These are phyloP conservation scores for Helicolenus hilgendorfi DNA, from an alignment of 2,797 vertebrate species.

Conservation along the genomic window DNA sequence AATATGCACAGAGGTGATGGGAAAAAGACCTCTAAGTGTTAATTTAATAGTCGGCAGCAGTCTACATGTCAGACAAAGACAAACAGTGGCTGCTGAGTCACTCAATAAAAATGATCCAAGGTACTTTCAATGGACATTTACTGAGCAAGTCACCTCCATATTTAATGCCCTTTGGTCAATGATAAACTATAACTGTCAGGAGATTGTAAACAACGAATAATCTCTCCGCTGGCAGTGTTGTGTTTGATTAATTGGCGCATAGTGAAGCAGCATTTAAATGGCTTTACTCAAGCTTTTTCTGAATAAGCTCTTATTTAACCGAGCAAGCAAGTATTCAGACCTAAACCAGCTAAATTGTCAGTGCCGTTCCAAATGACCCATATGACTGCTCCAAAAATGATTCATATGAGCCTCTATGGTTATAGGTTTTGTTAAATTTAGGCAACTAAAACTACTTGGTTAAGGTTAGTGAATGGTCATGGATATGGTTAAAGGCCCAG, in stretches of 20 bases:
- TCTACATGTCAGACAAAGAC: constrained; percentile 4
- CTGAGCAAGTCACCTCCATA: constrained; percentile 22
- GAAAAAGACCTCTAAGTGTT: not conserved
- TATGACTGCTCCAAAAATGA: no score
- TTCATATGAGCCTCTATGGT: not conserved
- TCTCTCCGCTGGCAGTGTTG: not conserved
- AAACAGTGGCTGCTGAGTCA: constrained; percentile 11
- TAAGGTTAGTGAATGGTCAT: not conserved
- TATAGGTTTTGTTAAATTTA: not conserved
- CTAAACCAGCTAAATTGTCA: not conserved
- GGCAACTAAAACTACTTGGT: not conserved
- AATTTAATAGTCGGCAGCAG: not conserved
- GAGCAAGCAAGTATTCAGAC: not conserved
- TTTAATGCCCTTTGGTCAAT: constrained; percentile 29
- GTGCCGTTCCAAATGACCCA: not conserved
- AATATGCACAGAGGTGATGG: not conserved
- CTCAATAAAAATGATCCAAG: constrained; percentile 38
- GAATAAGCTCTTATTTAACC: not conserved
- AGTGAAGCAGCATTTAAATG: constrained; percentile 4
- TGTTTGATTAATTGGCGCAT: constrained; percentile 37
- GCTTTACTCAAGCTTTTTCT: not conserved
- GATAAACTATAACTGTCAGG: constrained; percentile 41
- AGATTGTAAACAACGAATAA: constrained; percentile 31
- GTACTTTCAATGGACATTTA: constrained; percentile 41
- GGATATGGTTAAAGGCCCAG: no score